Evolutionary conservation across 2,113 vertebrate species (phyloP).

Genomic region (Campylorhamphus procurvoides): DNA sequence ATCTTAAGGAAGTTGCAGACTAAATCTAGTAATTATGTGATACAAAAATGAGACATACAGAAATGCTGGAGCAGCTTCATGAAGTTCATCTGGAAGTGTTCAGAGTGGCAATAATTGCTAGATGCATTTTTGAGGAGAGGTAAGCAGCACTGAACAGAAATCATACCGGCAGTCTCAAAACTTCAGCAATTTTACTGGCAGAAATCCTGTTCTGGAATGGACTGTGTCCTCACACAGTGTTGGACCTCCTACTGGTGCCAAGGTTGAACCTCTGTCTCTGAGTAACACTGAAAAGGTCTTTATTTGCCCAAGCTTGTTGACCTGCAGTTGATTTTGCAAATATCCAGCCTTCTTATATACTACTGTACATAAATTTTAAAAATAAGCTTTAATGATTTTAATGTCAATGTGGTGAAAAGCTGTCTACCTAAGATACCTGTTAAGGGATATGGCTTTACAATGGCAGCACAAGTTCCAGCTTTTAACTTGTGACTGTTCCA

Average conservation of each 20-base stretch:
- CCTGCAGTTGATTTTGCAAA: background rate
- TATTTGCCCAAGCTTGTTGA: background rate
- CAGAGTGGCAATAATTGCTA: background rate
- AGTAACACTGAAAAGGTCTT: background rate
- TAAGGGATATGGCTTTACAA: constrained; percentile 54
- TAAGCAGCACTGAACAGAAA: background rate
- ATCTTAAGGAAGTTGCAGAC: background rate
- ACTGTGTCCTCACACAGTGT: background rate
- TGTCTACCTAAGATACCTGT: background rate
- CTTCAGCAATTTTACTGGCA: background rate
- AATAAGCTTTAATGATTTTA: background rate
- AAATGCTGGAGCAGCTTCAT: background rate
- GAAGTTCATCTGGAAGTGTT: background rate
- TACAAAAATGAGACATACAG: background rate
- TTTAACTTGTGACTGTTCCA: constrained; percentile 14
- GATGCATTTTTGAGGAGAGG: background rate
- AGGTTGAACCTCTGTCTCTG: background rate
- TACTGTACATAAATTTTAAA: background rate
- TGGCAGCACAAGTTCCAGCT: background rate
- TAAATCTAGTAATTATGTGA: background rate
- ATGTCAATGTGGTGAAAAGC: background rate
- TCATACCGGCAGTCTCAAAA: background rate
- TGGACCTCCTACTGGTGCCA: background rate
- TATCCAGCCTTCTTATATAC: background rate
- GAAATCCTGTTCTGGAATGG: background rate